phyloP scores from a whole-genome alignment of 2,888 invertebrate genomes.

The Patella caerulea region DNA sequence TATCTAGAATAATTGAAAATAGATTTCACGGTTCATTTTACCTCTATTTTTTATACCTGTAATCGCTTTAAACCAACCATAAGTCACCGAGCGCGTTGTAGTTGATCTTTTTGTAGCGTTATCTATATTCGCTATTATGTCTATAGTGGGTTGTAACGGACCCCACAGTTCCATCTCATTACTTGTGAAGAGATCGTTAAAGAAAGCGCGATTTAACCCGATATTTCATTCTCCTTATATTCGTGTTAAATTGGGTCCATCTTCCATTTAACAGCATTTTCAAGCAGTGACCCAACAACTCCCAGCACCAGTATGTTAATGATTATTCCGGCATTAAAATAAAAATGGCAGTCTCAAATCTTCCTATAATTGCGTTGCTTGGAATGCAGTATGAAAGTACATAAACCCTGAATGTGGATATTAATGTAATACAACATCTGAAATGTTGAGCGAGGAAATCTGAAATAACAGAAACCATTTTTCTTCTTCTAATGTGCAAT shows the following conservation, averaged over 20 bases:
- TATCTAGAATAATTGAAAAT: conserved; percentile 5
- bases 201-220: background rate
- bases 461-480: too few relatives aligned
- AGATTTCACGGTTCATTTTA: conserved; percentile 9
- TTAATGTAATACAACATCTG: too few relatives aligned
- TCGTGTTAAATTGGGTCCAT: conserved; percentile 2
- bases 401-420: too few relatives aligned
- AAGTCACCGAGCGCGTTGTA: too few relatives aligned
- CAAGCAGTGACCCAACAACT: background rate
- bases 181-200: background rate
- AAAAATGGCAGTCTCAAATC: too few relatives aligned
- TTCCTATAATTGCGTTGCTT: too few relatives aligned
- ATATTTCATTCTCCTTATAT: background rate
- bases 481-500: too few relatives aligned
- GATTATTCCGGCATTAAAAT: background rate
- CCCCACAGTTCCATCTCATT: background rate
- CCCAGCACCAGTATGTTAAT: background rate
- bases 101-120: too few relatives aligned
- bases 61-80: background rate
- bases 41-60: conserved; percentile 2
- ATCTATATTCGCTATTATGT: too few relatives aligned
- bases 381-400: too few relatives aligned
- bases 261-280: background rate
- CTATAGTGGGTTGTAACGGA: too few relatives aligned
- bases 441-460: too few relatives aligned